These are phyloP conservation scores for Rhabdomys dilectus DNA, from an alignment of 2,113 vertebrate species.

Conservation along the genomic window DNA sequence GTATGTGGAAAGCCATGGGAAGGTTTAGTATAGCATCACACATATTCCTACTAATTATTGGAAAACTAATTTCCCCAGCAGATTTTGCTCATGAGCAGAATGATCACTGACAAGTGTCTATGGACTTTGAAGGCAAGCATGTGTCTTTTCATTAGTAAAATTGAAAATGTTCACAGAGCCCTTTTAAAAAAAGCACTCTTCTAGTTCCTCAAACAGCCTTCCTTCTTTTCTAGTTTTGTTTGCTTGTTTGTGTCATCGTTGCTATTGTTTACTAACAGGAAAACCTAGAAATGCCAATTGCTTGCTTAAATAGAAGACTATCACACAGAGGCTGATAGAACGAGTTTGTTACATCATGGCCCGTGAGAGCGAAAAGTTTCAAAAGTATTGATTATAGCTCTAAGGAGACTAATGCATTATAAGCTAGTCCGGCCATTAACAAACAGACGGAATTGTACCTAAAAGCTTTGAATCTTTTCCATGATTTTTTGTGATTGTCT, in stretches of 20 bases:
- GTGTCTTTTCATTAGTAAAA: conserved; percentile 1
- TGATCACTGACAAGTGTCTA: background rate
- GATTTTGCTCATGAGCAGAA: background rate
- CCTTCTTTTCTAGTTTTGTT: background rate
- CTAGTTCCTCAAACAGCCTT: background rate
- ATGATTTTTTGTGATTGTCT: conserved; percentile 42
- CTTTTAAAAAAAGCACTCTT: background rate
- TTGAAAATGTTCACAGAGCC: background rate
- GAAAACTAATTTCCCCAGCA: background rate
- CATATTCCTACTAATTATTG: background rate
- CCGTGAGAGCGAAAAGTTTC: conserved; percentile 52
- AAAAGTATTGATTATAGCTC: conserved; percentile 27
- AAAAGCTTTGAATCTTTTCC: conserved; percentile 26
- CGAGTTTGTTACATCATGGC: conserved; percentile 32
- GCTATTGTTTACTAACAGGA: background rate
- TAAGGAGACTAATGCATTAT: conserved; percentile 37
- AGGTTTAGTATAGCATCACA: background rate
- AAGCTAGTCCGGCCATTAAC: conserved; percentile 50
- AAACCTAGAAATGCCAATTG: background rate
- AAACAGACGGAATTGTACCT: conserved; percentile 59
- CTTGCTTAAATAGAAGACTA: conserved; percentile 16
- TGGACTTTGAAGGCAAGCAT: background rate
- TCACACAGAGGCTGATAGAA: background rate
- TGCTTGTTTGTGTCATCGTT: too few relatives aligned
- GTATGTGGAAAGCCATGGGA: background rate